A percentile compares a stretch with the other conserved stretches of the same genome.
phyloP scores from a whole-genome alignment of 2,888 invertebrate species.

The Sepiola atlantica region DNA sequence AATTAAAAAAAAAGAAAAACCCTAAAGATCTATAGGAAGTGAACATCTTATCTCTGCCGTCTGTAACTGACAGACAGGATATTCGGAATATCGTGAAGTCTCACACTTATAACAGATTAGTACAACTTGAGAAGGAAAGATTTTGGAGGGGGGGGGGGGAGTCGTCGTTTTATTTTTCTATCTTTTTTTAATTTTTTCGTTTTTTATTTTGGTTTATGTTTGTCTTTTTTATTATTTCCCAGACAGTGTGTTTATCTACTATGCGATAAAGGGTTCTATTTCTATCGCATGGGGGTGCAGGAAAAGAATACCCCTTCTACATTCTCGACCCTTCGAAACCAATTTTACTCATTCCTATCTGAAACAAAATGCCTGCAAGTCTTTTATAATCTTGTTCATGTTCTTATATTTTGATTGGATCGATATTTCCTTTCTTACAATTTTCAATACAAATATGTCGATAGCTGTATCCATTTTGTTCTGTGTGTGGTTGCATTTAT shows the following conservation, averaged over 20 bases:
- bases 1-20: too few relatives aligned
- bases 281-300: neutral
- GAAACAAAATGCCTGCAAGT: neutral
- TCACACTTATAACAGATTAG: neutral
- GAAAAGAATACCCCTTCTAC: neutral
- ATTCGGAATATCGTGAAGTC: neutral
- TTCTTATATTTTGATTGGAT: neutral
- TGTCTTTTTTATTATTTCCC: neutral
- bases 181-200: too few relatives aligned
- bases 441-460: neutral
- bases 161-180: neutral
- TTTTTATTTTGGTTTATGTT: neutral
- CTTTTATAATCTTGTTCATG: neutral
- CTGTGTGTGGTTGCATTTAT: too few relatives aligned
- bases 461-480: neutral
- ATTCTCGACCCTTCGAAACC: neutral
- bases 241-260: neutral
- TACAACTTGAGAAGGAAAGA: neutral
- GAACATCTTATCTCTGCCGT: neutral
- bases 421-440: neutral
- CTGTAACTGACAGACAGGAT: neutral
- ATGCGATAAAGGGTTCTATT: neutral
- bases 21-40: neutral
- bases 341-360: neutral
- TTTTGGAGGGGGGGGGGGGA: too few relatives aligned